Evolutionary conservation across 1,140 invertebrate species (phyloP).

Genomic region (Aphaenogaster ashmeadi): DNA sequence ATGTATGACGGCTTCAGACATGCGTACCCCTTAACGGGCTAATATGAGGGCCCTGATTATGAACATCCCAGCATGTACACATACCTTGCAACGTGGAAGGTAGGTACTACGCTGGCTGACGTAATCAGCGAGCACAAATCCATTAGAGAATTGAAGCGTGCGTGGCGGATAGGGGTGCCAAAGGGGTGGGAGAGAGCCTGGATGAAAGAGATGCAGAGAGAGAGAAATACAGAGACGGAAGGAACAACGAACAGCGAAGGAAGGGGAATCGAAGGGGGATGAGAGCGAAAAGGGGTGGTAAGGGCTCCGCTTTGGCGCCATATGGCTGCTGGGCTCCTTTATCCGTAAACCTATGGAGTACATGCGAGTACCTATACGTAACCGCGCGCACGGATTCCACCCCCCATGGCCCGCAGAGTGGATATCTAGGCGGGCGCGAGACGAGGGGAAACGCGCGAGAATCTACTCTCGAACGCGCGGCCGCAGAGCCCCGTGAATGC

Average conservation of each 20-base stretch:
- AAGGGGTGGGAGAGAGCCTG: conserved; percentile 31
- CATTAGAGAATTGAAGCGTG: conserved; percentile 77
- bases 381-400: conserved; percentile 36
- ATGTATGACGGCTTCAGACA: conserved; percentile 68
- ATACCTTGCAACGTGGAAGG: conserved; percentile 45
- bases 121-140: conserved; percentile 77
- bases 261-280: conserved; percentile 42
- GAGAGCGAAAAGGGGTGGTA: conserved; percentile 64
- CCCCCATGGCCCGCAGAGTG: conserved; percentile 34
- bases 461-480: conserved; percentile 75
- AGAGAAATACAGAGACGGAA: conserved; percentile 13
- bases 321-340: conserved; percentile 77
- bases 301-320: conserved; percentile 73
- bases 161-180: conserved; percentile 22
- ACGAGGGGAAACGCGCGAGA: conserved; percentile 57
- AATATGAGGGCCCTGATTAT: conserved; percentile 74
- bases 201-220: conserved; percentile 37
- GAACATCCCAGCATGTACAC: conserved; percentile 55
- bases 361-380: conserved; percentile 69
- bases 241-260: conserved; percentile 44
- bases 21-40: conserved; percentile 69
- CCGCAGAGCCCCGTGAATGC: conserved; percentile 73
- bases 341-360: conserved; percentile 64
- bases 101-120: conserved; percentile 50
- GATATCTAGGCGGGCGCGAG: conserved; percentile 53